phyloP scores from a whole-genome alignment of 2,797 vertebrate species.

The Phoeniculus purpureus region DNA sequence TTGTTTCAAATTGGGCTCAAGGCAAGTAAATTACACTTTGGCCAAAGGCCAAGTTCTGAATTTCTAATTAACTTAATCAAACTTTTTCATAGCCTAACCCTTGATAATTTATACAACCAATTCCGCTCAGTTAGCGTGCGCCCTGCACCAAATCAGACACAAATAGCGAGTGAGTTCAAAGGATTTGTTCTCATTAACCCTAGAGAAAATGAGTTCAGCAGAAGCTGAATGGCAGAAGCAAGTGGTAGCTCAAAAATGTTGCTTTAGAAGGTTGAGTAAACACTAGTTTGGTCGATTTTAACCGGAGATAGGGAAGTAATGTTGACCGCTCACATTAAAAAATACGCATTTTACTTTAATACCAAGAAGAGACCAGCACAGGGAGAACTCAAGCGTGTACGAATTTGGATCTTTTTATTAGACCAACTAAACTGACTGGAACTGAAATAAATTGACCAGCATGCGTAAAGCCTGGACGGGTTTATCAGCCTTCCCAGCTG shows the following conservation, averaged over 20 bases:
- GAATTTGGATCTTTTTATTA: not conserved
- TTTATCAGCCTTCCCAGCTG: not conserved
- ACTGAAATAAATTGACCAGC: not conserved
- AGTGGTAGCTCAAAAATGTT: not conserved
- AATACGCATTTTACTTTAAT: not conserved
- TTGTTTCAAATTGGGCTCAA: not conserved
- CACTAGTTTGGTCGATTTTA: not conserved
- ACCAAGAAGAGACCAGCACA: not conserved
- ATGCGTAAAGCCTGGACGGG: not conserved
- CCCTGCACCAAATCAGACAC: constrained; percentile 2
- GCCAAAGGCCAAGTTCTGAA: constrained; percentile 45
- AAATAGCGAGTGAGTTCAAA: not conserved
- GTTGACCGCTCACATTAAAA: not conserved
- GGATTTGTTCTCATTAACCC: constrained; percentile 49
- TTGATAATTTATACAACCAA: constrained; percentile 22
- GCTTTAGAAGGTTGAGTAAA: not conserved
- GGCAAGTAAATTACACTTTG: constrained; percentile 22
- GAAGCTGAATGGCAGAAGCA: not conserved
- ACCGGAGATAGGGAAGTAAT: not conserved
- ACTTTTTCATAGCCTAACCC: constrained; percentile 8
- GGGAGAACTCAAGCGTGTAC: not conserved
- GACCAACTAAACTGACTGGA: not conserved
- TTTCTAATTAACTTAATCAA: constrained; percentile 57
- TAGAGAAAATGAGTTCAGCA: constrained; percentile 20
- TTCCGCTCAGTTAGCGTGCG: not conserved